Percentiles rank a stretch among this genome's conserved stretches.
These are phyloP conservation scores for Peromyscus nudipes DNA, from an alignment of 2,797 vertebrate species.

Conservation along the genomic window DNA sequence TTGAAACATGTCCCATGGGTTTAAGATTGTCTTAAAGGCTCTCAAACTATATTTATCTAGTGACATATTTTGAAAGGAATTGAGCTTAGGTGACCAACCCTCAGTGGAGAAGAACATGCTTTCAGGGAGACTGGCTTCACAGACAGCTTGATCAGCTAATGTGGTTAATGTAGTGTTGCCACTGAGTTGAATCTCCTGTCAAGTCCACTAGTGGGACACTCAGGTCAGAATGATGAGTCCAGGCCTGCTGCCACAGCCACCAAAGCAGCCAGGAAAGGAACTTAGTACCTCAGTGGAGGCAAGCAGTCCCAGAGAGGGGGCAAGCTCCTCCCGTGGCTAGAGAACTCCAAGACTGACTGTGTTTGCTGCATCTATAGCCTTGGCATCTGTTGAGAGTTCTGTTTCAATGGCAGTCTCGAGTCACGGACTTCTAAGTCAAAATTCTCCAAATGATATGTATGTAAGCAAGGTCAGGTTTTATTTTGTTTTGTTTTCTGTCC, in stretches of 20 bases:
- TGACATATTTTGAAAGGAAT: slow-evolving; percentile 44
- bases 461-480: background rate
- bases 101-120: background rate
- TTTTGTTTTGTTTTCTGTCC: background rate
- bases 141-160: slow-evolving; percentile 35
- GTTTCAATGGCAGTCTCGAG: background rate
- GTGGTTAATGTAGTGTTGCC: slow-evolving; percentile 12
- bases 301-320: background rate
- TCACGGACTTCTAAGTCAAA: slow-evolving; percentile 1
- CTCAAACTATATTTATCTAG: slow-evolving; percentile 19
- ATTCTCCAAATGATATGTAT: background rate
- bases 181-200: slow-evolving; percentile 3
- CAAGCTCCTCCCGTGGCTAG: background rate
- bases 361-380: background rate
- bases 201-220: slow-evolving; percentile 28
- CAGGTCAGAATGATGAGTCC: background rate
- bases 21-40: slow-evolving; percentile 48
- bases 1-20: background rate
- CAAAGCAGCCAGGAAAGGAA: background rate
- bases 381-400: background rate
- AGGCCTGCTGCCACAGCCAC: background rate
- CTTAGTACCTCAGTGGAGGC: background rate
- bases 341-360: background rate
- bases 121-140: background rate
- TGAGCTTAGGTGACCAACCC: slow-evolving; percentile 26